Evolutionary conservation across 2,888 invertebrate genomes (phyloP).

Genomic region (Protula sp.): DNA sequence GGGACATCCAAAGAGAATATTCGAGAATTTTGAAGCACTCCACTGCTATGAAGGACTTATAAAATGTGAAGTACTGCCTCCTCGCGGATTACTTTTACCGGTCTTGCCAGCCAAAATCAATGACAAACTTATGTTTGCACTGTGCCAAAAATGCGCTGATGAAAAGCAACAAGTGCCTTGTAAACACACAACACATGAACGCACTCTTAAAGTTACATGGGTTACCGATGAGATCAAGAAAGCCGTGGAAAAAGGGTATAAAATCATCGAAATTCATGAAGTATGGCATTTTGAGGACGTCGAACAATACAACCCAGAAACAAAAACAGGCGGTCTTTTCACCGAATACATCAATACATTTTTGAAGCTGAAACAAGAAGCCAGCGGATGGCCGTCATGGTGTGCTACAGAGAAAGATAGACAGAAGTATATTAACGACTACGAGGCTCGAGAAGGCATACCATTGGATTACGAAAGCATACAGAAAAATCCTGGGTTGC

Average conservation of each 20-base stretch:
- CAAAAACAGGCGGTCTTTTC: no score
- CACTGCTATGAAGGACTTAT: no score
- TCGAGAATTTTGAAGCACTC: no score
- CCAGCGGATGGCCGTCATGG: neutral
- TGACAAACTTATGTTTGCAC: neutral
- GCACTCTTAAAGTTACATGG: neutral
- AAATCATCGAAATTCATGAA: neutral
- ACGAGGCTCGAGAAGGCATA: no score
- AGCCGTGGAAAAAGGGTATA: neutral
- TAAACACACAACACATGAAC: neutral
- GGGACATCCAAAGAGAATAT: neutral
- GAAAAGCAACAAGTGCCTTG: neutral
- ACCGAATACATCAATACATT: neutral
- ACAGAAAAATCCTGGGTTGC: neutral
- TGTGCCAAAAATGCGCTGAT: neutral
- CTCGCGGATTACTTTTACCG: neutral
- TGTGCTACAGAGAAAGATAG: no score
- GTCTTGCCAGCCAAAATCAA: neutral
- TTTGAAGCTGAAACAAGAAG: neutral
- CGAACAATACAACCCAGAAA: neutral
- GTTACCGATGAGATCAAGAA: neutral
- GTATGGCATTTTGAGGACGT: neutral
- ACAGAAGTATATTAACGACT: no score
- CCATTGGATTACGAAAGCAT: neutral
- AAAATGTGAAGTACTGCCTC: neutral